A percentile compares a stretch with the other conserved stretches of the same genome.
Conservation (phyloP, 1,140 invertebrate genomes). For the Brachionus rotundiformis region DNA sequence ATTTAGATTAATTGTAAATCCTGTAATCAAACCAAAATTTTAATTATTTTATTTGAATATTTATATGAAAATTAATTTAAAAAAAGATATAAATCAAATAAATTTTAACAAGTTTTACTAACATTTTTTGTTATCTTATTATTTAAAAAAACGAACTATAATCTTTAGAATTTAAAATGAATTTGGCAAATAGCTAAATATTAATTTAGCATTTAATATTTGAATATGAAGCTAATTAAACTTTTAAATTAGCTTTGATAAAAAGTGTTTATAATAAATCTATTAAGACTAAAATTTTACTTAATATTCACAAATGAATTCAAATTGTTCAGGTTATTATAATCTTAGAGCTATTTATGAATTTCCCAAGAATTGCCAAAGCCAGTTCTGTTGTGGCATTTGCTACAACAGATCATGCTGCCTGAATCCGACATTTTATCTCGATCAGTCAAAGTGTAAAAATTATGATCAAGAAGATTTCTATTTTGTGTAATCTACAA, state of each 20-base stretch:
- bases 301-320: background rate
- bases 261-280: background rate
- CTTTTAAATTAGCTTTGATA: background rate
- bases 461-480: background rate
- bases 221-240: background rate
- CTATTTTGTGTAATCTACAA: background rate
- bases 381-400: background rate
- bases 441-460: background rate
- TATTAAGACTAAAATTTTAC: background rate
- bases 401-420: background rate
- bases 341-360: background rate
- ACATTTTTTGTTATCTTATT: too few species aligned
- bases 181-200: too few species aligned
- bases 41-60: too few species aligned
- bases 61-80: too few species aligned
- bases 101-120: too few species aligned
- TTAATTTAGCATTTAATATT: too few species aligned
- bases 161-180: too few species aligned
- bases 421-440: background rate
- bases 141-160: too few species aligned
- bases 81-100: too few species aligned
- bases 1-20: too few species aligned
- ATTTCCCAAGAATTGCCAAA: background rate
- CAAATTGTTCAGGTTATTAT: constrained; percentile 13
- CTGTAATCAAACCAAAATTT: too few species aligned